Evolutionary conservation across 2,888 invertebrate species (phyloP).

Genomic region (Xestia sexstrigata): DNA sequence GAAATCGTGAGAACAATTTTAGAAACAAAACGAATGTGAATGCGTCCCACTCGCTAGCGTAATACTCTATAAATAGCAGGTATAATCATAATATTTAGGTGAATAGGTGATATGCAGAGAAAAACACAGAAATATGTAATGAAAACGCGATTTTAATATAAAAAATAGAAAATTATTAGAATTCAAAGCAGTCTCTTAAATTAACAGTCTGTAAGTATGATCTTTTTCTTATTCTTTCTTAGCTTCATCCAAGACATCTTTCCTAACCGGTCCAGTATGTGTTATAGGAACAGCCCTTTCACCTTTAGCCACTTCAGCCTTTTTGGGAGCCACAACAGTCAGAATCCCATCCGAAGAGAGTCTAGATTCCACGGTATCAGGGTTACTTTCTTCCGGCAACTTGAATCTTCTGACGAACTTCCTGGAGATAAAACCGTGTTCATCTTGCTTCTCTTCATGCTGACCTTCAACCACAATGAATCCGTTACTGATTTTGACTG

Average conservation of each 20-base stretch:
- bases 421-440: slow-evolving; percentile 93
- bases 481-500: slow-evolving; percentile 93
- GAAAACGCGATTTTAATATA: slow-evolving; percentile 9
- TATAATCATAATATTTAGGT: slow-evolving; percentile 15
- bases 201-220: slow-evolving; percentile 13
- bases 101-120: neutral
- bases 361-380: slow-evolving; percentile 93
- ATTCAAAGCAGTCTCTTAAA: slow-evolving; percentile 54
- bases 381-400: slow-evolving; percentile 93
- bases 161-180: slow-evolving; percentile 42
- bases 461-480: slow-evolving; percentile 94
- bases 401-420: slow-evolving; percentile 93
- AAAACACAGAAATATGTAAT: slow-evolving; percentile 2
- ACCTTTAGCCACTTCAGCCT: slow-evolving; percentile 75
- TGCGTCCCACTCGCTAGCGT: slow-evolving; percentile 16
- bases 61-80: slow-evolving; percentile 37
- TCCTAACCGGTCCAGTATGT: slow-evolving; percentile 90
- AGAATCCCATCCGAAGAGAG: slow-evolving; percentile 95
- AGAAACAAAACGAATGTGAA: slow-evolving; percentile 6
- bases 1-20: slow-evolving; percentile 15
- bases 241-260: slow-evolving; percentile 72
- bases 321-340: slow-evolving; percentile 92
- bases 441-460: slow-evolving; percentile 94
- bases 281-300: slow-evolving; percentile 91
- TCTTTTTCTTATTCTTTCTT: slow-evolving; percentile 47